These are phyloP conservation scores for Periphyllus acericola DNA, from an alignment of 2,888 invertebrate species.

Conservation along the genomic window DNA sequence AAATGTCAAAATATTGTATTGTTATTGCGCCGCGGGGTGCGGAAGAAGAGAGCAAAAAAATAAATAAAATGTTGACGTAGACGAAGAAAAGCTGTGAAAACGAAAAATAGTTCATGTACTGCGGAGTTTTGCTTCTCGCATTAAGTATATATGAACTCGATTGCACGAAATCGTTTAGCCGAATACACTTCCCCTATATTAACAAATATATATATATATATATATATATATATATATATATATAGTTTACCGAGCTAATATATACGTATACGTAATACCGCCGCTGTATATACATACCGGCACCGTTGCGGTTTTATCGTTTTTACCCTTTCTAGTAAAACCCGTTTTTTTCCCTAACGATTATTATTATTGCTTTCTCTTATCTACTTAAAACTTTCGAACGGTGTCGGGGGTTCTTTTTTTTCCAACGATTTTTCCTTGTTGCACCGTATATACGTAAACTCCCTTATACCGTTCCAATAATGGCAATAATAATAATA, in stretches of 20 bases:
- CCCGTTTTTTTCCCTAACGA: conserved; percentile 50
- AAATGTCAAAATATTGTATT: not conserved
- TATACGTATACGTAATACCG: not conserved
- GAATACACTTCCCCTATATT: not conserved
- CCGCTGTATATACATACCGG: not conserved
- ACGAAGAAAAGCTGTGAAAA: not conserved
- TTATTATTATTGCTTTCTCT: conserved; percentile 60
- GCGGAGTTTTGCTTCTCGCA: not conserved
- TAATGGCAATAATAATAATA: too few species aligned
- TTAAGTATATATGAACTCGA: conserved; percentile 1
- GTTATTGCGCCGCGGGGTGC: not conserved
- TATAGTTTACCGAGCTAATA: too few species aligned
- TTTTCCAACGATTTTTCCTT: not conserved
- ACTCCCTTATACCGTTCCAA: conserved; percentile 18
- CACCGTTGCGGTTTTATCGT: conserved; percentile 60
- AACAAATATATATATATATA: not conserved
- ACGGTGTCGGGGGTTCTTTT: conserved; percentile 3
- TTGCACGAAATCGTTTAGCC: conserved; percentile 47
- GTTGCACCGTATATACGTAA: not conserved
- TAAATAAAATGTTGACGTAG: not conserved
- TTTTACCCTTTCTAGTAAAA: conserved; percentile 54
- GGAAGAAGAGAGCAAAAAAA: not conserved
- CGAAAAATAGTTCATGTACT: not conserved
- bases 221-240: not conserved
- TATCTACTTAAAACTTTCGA: conserved; percentile 58